Evolutionary conservation across 2,888 invertebrate genomes (phyloP), one percentile per base, ranked within the genome.

Genomic region (Zootermopsis nevadensis): DNA sequence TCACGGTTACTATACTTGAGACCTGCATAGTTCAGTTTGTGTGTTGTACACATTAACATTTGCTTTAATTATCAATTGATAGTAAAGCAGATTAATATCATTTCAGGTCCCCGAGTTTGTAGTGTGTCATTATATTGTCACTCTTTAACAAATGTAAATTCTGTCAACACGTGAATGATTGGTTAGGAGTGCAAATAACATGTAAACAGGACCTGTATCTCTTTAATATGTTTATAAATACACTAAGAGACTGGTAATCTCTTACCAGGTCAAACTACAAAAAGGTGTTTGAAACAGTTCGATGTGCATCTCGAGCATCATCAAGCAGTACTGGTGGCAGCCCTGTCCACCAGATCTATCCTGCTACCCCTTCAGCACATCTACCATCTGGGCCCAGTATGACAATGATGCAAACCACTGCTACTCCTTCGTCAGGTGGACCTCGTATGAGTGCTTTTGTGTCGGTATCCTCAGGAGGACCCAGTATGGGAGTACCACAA

Each of bases 271-370:
- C 94, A 83, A 94, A 95, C 87, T 97, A 95, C 90, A 95, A 95
- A 89, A 96, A 96, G 89, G 95, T 97, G 84, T 97, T 98, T 89
- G 97, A 98, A 88, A 98, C 98, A 1, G 97, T 97, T 86, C 93
- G 95, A 85, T 95, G 94, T 88, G 96, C 95, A 83, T 94, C 94
- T 48, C 94, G 93, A 86, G 89, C 88, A 81, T 89, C 91, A 38
- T 89, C 90, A 88, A 89, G 80, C 89, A 89, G 38, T 87, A 30
- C 86, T 89, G 81, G 88, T 89, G 84, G 82, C 81, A 92, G 92
- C 84, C 89, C 91, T 89, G 92, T 91, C 89, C 86, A 90, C 89
- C 86, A 89, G 88, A 84, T 86, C 84, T 83, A 83, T 76, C 81
- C 81, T 27, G 82, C 84, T 22, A 74, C 82, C 8, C 77, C 84